phyloP scores from a whole-genome alignment of 2,797 vertebrate species.

The Hippocampus kuda region DNA sequence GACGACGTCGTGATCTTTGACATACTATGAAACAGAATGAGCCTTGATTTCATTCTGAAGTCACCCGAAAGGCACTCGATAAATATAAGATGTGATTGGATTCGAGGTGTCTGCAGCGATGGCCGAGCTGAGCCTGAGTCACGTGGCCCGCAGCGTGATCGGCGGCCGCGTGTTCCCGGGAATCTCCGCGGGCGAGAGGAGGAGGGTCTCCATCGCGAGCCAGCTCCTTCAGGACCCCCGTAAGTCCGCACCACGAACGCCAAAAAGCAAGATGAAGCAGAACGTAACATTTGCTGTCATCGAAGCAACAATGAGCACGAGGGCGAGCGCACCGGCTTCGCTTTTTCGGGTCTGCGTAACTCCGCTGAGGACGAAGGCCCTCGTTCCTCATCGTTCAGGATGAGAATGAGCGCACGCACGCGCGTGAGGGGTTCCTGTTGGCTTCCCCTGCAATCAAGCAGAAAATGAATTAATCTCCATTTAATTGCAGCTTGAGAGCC shows the following conservation, averaged over 20 bases:
- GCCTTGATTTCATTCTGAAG: too few relatives aligned
- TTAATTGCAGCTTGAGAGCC: slow-evolving; percentile 64
- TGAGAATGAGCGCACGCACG: slow-evolving; percentile 52
- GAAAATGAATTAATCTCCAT: slow-evolving; percentile 75
- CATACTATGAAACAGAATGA: too few relatives aligned
- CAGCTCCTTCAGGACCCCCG: slow-evolving; percentile 92
- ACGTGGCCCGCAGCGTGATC: slow-evolving; percentile 80
- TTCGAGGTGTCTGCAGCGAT: slow-evolving; percentile 79
- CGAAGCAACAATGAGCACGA: slow-evolving; percentile 51
- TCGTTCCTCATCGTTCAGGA: slow-evolving; percentile 63
- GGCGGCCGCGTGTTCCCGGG: slow-evolving; percentile 75
- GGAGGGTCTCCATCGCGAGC: slow-evolving; percentile 85
- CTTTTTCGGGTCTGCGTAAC: slow-evolving; percentile 60
- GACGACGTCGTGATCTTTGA: too few relatives aligned
- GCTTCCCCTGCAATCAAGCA: slow-evolving; percentile 72
- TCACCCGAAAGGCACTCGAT: too few relatives aligned
- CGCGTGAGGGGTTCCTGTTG: slow-evolving; percentile 50
- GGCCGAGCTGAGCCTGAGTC: slow-evolving; percentile 81
- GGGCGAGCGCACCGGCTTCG: slow-evolving; percentile 30
- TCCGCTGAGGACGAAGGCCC: slow-evolving; percentile 52
- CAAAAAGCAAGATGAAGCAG: slow-evolving; percentile 21
- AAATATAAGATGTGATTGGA: too few relatives aligned
- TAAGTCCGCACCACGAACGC: slow-evolving; percentile 53
- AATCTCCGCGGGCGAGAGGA: slow-evolving; percentile 85
- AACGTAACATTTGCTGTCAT: slow-evolving; percentile 62